Evolutionary conservation across 2,888 invertebrate genomes (phyloP).

Genomic region (Cantharis nigra): DNA sequence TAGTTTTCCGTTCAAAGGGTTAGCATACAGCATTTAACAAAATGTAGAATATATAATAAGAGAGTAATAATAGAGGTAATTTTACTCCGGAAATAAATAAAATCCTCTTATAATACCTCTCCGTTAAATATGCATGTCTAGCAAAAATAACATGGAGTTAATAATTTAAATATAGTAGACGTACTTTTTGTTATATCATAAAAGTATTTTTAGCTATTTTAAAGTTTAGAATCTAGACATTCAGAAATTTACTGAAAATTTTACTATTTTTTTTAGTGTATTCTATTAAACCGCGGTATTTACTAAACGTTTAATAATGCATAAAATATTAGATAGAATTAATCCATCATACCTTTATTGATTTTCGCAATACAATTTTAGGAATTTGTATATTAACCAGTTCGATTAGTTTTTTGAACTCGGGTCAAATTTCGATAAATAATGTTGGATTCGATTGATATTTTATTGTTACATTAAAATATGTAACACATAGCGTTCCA

Average conservation of each 20-base stretch:
- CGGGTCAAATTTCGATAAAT: not conserved
- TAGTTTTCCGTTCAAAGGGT: not conserved
- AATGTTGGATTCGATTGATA: not conserved
- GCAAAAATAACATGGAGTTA: not conserved
- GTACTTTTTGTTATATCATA: slow-evolving; percentile 2
- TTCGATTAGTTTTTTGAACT: not conserved
- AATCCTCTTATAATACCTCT: not conserved
- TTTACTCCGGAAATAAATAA: not conserved
- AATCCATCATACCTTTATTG: not conserved
- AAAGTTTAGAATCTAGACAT: not conserved
- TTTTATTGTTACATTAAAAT: not conserved
- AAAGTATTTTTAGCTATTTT: not conserved
- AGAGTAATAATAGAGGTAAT: not conserved
- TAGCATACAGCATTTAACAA: not conserved
- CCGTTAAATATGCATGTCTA: not conserved
- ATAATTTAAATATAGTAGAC: not conserved
- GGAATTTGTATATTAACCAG: not conserved
- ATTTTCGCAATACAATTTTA: not conserved
- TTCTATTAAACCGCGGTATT: not conserved
- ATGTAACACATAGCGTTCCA: too few relatives aligned
- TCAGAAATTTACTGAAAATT: not conserved
- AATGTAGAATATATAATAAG: not conserved
- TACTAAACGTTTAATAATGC: not conserved
- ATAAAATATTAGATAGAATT: not conserved
- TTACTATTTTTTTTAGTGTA: not conserved